Base-by-base conservation (phyloP, 2,888 invertebrate genomes). In the Zelleria hepariella region DNA sequence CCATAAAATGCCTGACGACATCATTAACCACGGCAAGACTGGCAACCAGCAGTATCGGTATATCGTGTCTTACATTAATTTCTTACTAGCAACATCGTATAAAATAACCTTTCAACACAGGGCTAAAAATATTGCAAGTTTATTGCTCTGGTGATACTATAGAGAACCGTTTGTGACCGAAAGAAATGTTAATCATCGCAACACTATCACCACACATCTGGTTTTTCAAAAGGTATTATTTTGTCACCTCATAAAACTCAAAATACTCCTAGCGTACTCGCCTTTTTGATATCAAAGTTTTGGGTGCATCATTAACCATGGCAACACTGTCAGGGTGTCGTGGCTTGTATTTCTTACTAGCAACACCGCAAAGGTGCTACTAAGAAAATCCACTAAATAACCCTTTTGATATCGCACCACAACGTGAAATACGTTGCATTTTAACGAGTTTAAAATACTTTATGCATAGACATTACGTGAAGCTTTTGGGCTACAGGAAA, bases 401-500 rank as follows among this genome's bases (percentile, higher is more conserved):
- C 76, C 77, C 76, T 71, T 78, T 75, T 73, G 75, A 73, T 73
- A 71, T 62, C 68, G 65, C 67, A 61, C 65, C 67, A 58, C 55
- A 32, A 18, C 57, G 67, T 64, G 64, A 75, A 81, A 80, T 78
- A 80, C 82, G 82, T 82, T 86, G 86, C 84, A 86, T 86, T 86
- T 86, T 80, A 86, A 86, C 86, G 80, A 86, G 82, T 86, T 86
- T 79, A 80, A 82, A 86, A 86, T 86, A 86, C 83, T 86, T 86
- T 87, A 86, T 86, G 86, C 86, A 86, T 86, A 84, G 86, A 86
- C 77, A 82, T 84, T 85, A 85, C 78, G 69, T 62, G 75, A 59
- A 61, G 65, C 66, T 68, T 65, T 64, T 60, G 64, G 69, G 51
- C 51, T 72, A 67, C 68, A 66, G 68, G 67, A 66, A 69, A 72